Percentiles rank a stretch among this genome's conserved stretches.
These are phyloP conservation scores for Ctenopoma multispine DNA, from an alignment of 2,797 vertebrate species.

Conservation along the genomic window DNA sequence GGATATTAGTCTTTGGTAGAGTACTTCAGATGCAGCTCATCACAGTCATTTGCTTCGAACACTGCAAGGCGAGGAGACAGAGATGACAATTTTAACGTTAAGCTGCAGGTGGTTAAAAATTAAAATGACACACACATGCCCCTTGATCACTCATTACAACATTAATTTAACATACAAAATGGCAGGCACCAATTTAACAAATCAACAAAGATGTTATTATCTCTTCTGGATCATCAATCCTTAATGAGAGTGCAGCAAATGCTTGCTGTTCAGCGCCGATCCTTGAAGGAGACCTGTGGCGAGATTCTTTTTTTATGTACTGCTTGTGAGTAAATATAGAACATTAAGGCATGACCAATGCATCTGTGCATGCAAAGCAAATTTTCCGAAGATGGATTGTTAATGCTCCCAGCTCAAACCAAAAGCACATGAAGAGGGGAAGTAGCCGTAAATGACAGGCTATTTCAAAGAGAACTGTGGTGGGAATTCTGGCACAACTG, in stretches of 20 bases:
- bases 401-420: constrained; percentile 31
- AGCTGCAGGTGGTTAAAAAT: constrained; percentile 39
- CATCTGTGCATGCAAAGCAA: constrained; percentile 61
- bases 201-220: constrained; percentile 72
- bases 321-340: constrained; percentile 58
- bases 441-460: constrained; percentile 63
- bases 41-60: constrained; percentile 60
- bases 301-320: constrained; percentile 46
- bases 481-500: constrained; percentile 63
- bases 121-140: constrained; percentile 44
- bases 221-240: constrained; percentile 65
- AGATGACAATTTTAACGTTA: constrained; percentile 53
- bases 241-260: constrained; percentile 59
- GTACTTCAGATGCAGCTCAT: constrained; percentile 70
- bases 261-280: constrained; percentile 35
- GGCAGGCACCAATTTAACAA: constrained; percentile 64
- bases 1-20: constrained; percentile 69
- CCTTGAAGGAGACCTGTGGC: constrained; percentile 62
- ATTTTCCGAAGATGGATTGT: constrained; percentile 55
- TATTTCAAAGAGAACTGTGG: constrained; percentile 63
- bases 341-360: constrained; percentile 63
- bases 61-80: constrained; percentile 67
- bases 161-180: constrained; percentile 58
- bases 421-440: constrained; percentile 63
- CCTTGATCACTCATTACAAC: constrained; percentile 56